A percentile compares a stretch with the other conserved stretches of the same genome.
Conservation (phyloP, 2,113 vertebrate genomes). For the Forbesichthys papilliferus region DNA sequence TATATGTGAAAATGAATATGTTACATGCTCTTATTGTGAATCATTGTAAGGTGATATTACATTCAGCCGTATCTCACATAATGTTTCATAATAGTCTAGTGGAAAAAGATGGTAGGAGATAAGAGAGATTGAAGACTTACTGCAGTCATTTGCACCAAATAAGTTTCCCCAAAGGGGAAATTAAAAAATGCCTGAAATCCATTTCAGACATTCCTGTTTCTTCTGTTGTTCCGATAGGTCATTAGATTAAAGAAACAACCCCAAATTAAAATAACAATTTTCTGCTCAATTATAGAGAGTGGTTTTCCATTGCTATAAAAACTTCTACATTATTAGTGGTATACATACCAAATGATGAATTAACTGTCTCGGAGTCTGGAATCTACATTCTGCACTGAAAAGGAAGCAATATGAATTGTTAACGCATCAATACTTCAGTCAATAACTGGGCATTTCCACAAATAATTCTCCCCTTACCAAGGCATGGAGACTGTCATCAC, state of each 20-base stretch:
- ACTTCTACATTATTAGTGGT: conserved; percentile 28
- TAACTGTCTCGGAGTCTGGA: conserved; percentile 36
- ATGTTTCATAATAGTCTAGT: conserved; percentile 53
- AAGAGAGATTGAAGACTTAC: conserved; percentile 51
- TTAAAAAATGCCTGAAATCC: conserved; percentile 53
- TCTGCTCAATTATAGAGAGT: conserved; percentile 36
- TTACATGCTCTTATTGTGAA: conserved; percentile 24
- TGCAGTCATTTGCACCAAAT: conserved; percentile 50
- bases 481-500: conserved; percentile 64
- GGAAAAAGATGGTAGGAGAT: conserved; percentile 74
- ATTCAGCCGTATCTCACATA: conserved; percentile 50
- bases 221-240: conserved; percentile 45
- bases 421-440: conserved; percentile 19
- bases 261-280: conserved; percentile 44
- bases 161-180: conserved; percentile 42
- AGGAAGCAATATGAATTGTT: conserved; percentile 36
- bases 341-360: conserved; percentile 17
- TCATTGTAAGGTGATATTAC: conserved; percentile 49
- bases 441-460: conserved; percentile 64
- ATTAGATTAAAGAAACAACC: conserved; percentile 52
- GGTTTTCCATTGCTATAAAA: conserved; percentile 24
- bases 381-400: conserved; percentile 38
- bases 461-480: conserved; percentile 40
- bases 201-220: conserved; percentile 35
- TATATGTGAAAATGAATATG: conserved; percentile 5